Evolutionary conservation across 2,113 vertebrate species (phyloP).

Genomic region (Glaucidium brasilianum): DNA sequence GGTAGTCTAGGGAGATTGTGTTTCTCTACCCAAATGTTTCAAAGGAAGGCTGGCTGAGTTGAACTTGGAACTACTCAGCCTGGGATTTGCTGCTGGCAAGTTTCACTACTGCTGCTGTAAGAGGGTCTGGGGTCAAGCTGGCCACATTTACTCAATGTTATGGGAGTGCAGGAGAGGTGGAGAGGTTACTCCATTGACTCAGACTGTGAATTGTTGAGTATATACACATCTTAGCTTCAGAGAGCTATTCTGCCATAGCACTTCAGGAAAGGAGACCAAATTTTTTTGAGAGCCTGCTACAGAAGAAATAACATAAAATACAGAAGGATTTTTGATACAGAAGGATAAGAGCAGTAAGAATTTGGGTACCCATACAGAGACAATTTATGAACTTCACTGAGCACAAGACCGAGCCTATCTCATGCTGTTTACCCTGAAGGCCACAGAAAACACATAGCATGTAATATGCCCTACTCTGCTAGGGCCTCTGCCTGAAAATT

Average conservation of each 20-base stretch:
- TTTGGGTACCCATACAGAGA: not conserved
- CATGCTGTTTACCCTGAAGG: not conserved
- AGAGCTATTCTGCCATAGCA: not conserved
- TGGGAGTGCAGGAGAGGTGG: not conserved
- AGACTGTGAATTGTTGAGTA: not conserved
- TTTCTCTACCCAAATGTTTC: not conserved
- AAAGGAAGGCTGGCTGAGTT: not conserved
- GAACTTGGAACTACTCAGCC: not conserved
- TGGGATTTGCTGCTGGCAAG: not conserved
- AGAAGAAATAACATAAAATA: not conserved
- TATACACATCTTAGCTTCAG: fast-evolving
- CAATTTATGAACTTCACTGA: not conserved
- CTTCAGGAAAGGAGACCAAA: not conserved
- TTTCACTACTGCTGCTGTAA: not conserved
- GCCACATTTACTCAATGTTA: not conserved
- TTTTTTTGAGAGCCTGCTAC: not conserved
- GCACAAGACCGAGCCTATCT: not conserved
- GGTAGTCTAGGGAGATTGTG: not conserved
- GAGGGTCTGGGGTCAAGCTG: not conserved
- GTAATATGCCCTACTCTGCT: not conserved
- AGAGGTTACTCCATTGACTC: not conserved
- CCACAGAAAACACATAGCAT: not conserved
- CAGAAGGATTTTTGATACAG: not conserved
- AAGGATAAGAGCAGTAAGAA: not conserved
- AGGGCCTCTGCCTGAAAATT: not conserved